Evolutionary conservation across 2,797 vertebrate genomes (phyloP), one percentile per base, ranked within the genome.

Genomic region (Anomalospiza imberbis): DNA sequence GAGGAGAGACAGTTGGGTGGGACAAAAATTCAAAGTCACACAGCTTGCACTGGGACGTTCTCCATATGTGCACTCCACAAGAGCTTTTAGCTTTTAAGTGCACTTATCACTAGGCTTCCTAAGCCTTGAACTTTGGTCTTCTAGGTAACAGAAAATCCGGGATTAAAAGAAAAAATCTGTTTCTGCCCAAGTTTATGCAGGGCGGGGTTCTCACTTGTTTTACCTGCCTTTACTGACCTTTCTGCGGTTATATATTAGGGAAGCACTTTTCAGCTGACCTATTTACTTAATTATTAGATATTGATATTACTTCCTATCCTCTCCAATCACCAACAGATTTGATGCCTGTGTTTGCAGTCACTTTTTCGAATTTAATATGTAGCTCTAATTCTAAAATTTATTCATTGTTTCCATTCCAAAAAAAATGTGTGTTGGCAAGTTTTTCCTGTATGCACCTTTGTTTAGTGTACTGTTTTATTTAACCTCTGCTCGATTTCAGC

Each of bases 71-170:
- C 70, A 47, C 38, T 76, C n/a, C 7, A 5, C 25, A 32, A 73
- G 48, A 60, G 60, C 80, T 86, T 85, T 71, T 55, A 74, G 40
- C 78, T 85, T 94, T 66, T 73, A 88, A 79, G 55, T 77, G 32
- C 50, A 57, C 10, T 95, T 95, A 93, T 73, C 67, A 65, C 71
- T 48, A 82, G 12, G 29, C 36, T 93, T 91, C 68, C 86, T 87
- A 92, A 83, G 10, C 63, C 26, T 80, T 79, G 38, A 77, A 48
- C n/a, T 88, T 67, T 32, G 58, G 48, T 76, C 58, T 91, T 75
- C 36, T 70, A 42, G 47, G 53, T 18, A 55, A 11, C 32, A 67
- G 48, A 63, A 81, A 71, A 79, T 31, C 34, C 61, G 13, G 28
- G 81, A 94, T 94, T 80, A 94, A 89, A 78, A 40, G n/a, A 72